Conservation (phyloP, 2,888 invertebrate genomes). For the Dromius quadrimaculatus region DNA sequence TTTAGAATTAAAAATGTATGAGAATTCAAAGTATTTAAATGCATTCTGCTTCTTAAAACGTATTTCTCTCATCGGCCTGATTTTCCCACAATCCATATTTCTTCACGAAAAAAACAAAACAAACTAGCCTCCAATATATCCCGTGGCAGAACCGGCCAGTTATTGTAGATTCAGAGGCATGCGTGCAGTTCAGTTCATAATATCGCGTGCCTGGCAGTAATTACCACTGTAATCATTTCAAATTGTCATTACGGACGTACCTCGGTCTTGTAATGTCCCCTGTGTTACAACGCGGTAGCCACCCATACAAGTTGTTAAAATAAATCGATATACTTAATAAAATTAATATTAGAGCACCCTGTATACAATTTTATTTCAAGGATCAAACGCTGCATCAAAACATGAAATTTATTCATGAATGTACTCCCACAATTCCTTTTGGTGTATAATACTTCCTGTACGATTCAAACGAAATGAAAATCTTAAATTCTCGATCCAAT, state of each 20-base stretch:
- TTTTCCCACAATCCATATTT: no score
- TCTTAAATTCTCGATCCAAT: constrained; percentile 33
- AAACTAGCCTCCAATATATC: no score
- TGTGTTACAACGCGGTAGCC: no score
- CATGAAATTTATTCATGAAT: constrained; percentile 11
- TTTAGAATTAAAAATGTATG: no score
- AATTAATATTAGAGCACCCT: neutral
- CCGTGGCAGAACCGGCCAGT: no score
- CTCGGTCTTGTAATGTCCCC: constrained; percentile 27
- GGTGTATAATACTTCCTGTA: constrained; percentile 14
- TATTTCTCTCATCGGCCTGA: no score
- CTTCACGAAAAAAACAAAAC: no score
- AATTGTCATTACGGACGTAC: constrained; percentile 63
- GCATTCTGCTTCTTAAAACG: no score
- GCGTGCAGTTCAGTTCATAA: neutral
- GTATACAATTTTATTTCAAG: neutral
- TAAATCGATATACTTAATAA: neutral
- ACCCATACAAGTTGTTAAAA: neutral
- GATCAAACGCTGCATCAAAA: neutral
- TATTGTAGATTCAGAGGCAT: neutral
- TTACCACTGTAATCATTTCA: constrained; percentile 62
- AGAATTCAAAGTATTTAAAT: no score
- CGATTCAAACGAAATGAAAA: constrained; percentile 40
- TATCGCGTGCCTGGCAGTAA: constrained; percentile 61
- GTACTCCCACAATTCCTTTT: neutral